These are phyloP conservation scores for Myotis daubentonii DNA, from an alignment of 2,797 vertebrate species.

Conservation along the genomic window DNA sequence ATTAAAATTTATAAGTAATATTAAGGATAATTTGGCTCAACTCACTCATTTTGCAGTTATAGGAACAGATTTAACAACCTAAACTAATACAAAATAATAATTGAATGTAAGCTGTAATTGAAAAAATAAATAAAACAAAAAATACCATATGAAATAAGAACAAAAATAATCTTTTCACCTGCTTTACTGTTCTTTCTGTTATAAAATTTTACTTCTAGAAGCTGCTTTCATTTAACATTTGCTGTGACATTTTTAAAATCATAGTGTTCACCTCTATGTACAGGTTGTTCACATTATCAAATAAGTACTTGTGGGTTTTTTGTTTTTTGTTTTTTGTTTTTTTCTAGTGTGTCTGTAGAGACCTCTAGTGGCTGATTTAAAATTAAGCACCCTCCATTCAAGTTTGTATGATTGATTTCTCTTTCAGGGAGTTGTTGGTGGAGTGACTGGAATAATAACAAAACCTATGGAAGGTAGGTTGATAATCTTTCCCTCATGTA, in stretches of 20 bases:
- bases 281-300: neutral
- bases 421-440: constrained; percentile 94
- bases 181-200: neutral
- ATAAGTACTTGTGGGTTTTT: neutral
- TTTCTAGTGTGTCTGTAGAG: constrained; percentile 33
- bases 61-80: neutral
- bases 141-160: neutral
- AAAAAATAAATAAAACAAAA: neutral
- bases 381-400: neutral
- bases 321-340: neutral
- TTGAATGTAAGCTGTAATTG: neutral
- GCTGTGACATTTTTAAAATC: constrained; percentile 5
- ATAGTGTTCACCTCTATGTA: neutral
- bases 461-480: constrained; percentile 96
- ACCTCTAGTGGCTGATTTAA: constrained; percentile 45
- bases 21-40: neutral
- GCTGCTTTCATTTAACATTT: constrained; percentile 27
- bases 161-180: neutral
- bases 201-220: neutral
- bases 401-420: constrained; percentile 61
- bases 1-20: constrained; percentile 13
- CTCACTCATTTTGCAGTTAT: neutral
- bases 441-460: constrained; percentile 97
- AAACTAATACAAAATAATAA: neutral
- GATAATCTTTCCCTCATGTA: neutral